Evolutionary conservation across 2,888 invertebrate genomes (phyloP), one percentile per base, ranked within the genome.

Genomic region (Dysmachus trigonus): DNA sequence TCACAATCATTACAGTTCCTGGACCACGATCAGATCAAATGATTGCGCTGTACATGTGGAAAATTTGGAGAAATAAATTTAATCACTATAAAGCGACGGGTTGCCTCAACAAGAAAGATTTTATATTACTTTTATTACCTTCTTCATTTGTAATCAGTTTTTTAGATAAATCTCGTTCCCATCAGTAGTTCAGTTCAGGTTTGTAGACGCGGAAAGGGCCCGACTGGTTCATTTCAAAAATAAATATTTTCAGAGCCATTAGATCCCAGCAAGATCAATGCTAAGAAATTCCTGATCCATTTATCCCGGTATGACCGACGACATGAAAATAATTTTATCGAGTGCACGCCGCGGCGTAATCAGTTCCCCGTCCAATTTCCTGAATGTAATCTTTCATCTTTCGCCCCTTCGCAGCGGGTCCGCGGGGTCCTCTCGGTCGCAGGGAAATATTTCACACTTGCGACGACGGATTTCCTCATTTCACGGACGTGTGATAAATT

Each of bases 391-490:
- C 77, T 77, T 62, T 77, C 41, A 77, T 35, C 35, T 76, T 33
- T 38, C 4, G n/a, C 22, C 76, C 76, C 62, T 22, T 62, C 22
- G 22, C 62, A 62, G 38, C 18, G 27, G 62, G 62, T 2, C 10
- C 27, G 38, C 18, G 27, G 62, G 62, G 10, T 27, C 27, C 22
- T 18, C 53, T 22, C 18, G 1, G 3, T 62, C 15, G 18, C n/a
- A 47, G 30, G 62, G 27, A 77, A 77, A 77, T 77, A 47, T 77
- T 77, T 77, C 77, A 77, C 41, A 77, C 30, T 77, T 47, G 47
- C 27, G 35, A 47, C 30, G 30, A 41, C 30, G 30, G 27, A 77
- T 22, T 41, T 41, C 47, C 77, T 77, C 30, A 47, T 30, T 77
- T 30, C 47, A 27, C n/a, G 47, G 6, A 31, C 41, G 47, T 77